Percentiles rank a stretch among this genome's conserved stretches.
phyloP scores from a whole-genome alignment of 1,140 invertebrate genomes.

The Anoplophora glabripennis region DNA sequence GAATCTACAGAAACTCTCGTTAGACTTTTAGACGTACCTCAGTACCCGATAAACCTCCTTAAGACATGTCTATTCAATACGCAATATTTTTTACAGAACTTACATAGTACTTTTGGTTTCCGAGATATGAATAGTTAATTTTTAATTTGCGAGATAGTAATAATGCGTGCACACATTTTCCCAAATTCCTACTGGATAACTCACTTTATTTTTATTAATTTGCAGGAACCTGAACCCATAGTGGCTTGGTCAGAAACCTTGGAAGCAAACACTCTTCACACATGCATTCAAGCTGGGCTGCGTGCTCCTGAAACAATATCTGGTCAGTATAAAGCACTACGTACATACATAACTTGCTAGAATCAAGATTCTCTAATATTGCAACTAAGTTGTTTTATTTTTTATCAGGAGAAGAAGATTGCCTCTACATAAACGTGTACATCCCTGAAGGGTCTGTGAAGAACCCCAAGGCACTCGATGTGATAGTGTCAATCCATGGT shows the following conservation, averaged over 20 bases:
- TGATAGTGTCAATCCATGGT: conserved; percentile 60
- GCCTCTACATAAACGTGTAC: conserved; percentile 55
- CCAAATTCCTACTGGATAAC: no score
- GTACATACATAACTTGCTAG: conserved; percentile 29
- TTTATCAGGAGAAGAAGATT: conserved; percentile 53
- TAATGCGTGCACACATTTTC: no score
- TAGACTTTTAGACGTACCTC: no score
- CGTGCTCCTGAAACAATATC: conserved; percentile 8
- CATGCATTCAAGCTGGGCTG: conserved; percentile 39
- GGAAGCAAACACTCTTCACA: conserved; percentile 30
- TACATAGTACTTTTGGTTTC: no score
- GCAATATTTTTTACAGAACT: no score
- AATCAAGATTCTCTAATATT: no score
- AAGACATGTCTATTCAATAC: no score
- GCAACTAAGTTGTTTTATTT: no score
- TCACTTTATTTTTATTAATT: conserved; percentile 15
- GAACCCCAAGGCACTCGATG: conserved; percentile 34
- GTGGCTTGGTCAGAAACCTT: conserved; percentile 36
- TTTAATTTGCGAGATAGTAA: no score
- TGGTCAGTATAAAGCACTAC: not conserved
- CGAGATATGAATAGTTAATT: no score
- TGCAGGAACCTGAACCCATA: conserved; percentile 31
- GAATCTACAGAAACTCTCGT: no score
- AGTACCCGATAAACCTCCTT: no score
- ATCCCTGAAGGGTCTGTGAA: conserved; percentile 39